A percentile compares a stretch with the other conserved stretches of the same genome.
phyloP scores from a whole-genome alignment of 2,113 vertebrate species.

The Engystomops pustulosus region DNA sequence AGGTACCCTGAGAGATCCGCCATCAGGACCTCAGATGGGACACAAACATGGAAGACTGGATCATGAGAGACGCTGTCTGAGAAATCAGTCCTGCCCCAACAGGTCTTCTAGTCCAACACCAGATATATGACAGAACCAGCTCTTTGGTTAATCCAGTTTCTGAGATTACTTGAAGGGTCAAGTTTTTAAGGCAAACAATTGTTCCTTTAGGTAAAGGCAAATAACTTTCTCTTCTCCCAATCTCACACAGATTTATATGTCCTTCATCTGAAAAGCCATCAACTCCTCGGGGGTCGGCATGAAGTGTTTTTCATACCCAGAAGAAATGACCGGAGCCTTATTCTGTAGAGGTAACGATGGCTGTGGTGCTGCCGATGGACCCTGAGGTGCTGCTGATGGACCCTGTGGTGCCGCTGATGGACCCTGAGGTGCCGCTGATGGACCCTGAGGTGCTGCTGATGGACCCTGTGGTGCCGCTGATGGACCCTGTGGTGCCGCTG shows the following conservation, averaged over 20 bases:
- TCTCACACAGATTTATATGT: not conserved
- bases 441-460: too few species aligned
- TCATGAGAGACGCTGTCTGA: too few species aligned
- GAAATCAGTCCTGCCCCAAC: too few species aligned
- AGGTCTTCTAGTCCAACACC: not conserved
- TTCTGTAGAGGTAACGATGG: not conserved
- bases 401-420: not conserved
- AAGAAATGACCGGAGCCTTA: not conserved
- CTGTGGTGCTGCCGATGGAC: too few species aligned
- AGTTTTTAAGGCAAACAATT: not conserved
- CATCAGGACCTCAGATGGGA: too few species aligned
- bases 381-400: too few species aligned
- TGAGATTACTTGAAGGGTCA: not conserved
- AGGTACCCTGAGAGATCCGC: not conserved
- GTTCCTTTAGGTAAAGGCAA: not conserved
- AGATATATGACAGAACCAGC: not conserved
- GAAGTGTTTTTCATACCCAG: slow-evolving; percentile 71
- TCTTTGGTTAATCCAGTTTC: not conserved
- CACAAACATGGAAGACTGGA: too few species aligned
- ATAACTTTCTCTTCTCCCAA: not conserved
- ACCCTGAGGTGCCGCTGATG: too few species aligned
- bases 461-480: too few species aligned
- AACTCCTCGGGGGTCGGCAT: slow-evolving; percentile 69
- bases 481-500: not conserved
- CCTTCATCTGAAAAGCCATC: slow-evolving; percentile 57